These are phyloP conservation scores for Hydraecia micacea DNA, from an alignment of 2,888 invertebrate genomes.

Conservation along the genomic window DNA sequence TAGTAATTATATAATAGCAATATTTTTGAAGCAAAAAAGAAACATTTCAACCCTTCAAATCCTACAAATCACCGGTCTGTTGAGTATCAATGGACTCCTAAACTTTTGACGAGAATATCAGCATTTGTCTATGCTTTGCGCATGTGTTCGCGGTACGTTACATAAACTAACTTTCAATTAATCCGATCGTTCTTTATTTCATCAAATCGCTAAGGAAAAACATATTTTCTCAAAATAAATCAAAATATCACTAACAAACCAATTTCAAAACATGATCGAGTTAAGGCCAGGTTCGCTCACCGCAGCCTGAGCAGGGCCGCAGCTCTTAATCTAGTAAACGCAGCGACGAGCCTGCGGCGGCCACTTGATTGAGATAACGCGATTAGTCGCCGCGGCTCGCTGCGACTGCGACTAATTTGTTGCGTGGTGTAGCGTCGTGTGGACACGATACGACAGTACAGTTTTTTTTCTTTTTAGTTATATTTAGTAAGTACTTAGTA, in stretches of 20 bases:
- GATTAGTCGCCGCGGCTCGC: constrained; percentile 62
- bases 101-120: neutral
- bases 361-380: constrained; percentile 67
- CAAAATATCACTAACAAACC: constrained; percentile 22
- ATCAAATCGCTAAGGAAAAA: neutral
- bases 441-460: constrained; percentile 13
- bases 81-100: neutral
- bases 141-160: neutral
- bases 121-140: neutral
- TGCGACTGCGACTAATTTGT: constrained; percentile 65
- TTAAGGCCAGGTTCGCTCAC: constrained; percentile 33
- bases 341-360: constrained; percentile 53
- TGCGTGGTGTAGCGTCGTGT: constrained; percentile 52
- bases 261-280: constrained; percentile 42
- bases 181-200: neutral
- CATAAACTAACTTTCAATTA: neutral
- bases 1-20: neutral
- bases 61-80: neutral
- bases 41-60: neutral
- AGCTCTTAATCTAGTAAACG: constrained; percentile 50
- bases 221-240: neutral
- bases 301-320: constrained; percentile 26
- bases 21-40: neutral
- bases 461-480: neutral
- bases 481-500: neutral